Evolutionary conservation across 2,797 vertebrate species (phyloP).

Genomic region (Brachyalestes nurse): DNA sequence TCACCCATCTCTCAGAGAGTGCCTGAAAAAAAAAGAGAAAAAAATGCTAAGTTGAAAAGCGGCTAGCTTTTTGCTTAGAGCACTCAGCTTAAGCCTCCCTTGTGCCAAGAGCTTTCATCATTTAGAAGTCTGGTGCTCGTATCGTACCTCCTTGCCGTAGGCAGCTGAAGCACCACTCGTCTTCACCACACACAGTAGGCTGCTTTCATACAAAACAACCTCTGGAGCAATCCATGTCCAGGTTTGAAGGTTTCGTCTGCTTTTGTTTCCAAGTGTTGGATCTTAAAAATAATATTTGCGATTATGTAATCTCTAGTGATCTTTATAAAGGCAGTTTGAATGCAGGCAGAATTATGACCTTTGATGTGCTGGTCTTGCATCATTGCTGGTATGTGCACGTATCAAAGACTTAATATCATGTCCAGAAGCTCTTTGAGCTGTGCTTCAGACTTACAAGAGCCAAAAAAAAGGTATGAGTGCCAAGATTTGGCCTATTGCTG

Average conservation of each 20-base stretch:
- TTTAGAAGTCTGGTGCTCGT: constrained; percentile 79
- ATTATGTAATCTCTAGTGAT: constrained; percentile 79
- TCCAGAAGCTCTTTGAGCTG: constrained; percentile 28
- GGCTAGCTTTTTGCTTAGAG: constrained; percentile 79
- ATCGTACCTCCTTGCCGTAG: constrained; percentile 82
- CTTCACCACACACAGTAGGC: constrained; percentile 62
- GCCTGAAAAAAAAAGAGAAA: constrained; percentile 67
- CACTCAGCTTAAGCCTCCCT: constrained; percentile 76
- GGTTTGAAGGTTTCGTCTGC: constrained; percentile 63
- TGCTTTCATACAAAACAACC: constrained; percentile 79
- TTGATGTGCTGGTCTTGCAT: constrained; percentile 13
- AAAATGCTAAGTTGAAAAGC: constrained; percentile 78
- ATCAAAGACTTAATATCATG: constrained; percentile 24
- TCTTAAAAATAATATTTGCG: constrained; percentile 72
- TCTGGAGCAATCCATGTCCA: constrained; percentile 75
- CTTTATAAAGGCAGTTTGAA: constrained; percentile 71
- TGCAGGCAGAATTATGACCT: constrained; percentile 62
- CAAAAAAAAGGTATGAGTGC: constrained; percentile 8
- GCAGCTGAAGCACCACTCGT: constrained; percentile 75
- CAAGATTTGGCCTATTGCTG: constrained; percentile 12
- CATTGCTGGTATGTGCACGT: constrained; percentile 21
- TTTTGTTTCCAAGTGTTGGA: constrained; percentile 64
- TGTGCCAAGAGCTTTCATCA: constrained; percentile 82
- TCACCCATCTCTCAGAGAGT: constrained; percentile 50
- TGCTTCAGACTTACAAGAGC: constrained; percentile 29